Base-by-base conservation (phyloP, 2,797 vertebrate species). In the Phoxinus dragarum region DNA sequence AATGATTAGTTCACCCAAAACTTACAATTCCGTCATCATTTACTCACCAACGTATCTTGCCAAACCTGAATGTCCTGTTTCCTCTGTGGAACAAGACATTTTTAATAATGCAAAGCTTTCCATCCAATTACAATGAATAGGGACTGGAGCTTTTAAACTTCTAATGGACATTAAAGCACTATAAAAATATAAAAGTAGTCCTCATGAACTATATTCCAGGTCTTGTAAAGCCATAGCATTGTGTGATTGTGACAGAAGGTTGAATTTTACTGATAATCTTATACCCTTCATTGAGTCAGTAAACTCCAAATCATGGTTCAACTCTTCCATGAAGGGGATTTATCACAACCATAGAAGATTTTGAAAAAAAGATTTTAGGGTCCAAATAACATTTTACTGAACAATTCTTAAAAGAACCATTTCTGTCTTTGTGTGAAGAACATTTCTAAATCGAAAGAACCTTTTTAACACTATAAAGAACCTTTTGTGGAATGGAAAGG, bases 21-120 rank as follows among this genome's bases (percentile, higher is more conserved):
- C 21, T 14, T 0, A 36, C 67, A 44, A 10, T 47, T 49, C 27
- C 11, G 10, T 31, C 17, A 67, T 44, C 14, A 42, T 78, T 80
- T 80, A 80, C 34, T 80, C 42, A 79, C 21, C 7, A 47, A 34
- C 19, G 23, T 52, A 27, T 68, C 64, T 68, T 36, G 27, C 19
- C 4, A 68, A 49, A 42, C 31, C 14, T 1, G 0, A 59, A 42
- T 47, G 5, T 94, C 91, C 79, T 90, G 90, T 93, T 94, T 94
- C 31, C 34, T 54, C 19, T 54, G 49, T 75, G 74, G 6, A 59
- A 59, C 23, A 56, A 54, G 1, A 56, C 31, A n/a, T 93, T 92
- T 93, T 38, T 54, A 54, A 36, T 75, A 38, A 54, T 36, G 34
- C 34, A 16, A 21, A 12, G 34, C 27, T 21, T 49, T 74, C 5